Evolutionary conservation across 2,113 vertebrate species (phyloP).

Genomic region (Lophura nycthemera): DNA sequence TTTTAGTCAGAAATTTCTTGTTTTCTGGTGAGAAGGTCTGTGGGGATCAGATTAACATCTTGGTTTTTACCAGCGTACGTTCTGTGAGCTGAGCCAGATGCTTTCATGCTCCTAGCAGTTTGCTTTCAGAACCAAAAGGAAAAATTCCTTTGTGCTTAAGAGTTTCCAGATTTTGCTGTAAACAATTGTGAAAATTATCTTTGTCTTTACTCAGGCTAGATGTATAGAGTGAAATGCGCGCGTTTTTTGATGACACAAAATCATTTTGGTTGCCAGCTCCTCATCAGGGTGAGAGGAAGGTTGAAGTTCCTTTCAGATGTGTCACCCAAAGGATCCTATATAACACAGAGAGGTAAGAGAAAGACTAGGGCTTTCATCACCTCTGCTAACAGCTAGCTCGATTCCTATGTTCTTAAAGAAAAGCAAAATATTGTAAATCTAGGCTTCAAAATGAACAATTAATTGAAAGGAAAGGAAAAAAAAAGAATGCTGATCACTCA

Average conservation of each 20-base stretch:
- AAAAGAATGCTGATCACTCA: background rate
- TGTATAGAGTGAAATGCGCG: background rate
- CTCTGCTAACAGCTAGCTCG: background rate
- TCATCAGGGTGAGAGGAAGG: background rate
- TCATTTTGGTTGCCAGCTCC: background rate
- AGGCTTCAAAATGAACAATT: background rate
- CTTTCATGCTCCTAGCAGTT: background rate
- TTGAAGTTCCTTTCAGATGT: background rate
- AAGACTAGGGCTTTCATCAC: background rate
- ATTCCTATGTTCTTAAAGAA: background rate
- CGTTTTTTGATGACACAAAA: background rate
- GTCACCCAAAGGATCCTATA: background rate
- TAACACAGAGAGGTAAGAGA: background rate
- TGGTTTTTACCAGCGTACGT: background rate
- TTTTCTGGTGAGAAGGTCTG: background rate
- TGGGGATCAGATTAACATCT: background rate
- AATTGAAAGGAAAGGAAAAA: background rate
- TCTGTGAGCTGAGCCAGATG: background rate
- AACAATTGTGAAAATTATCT: background rate
- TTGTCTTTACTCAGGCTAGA: background rate
- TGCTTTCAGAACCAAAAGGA: background rate
- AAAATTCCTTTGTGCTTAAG: background rate
- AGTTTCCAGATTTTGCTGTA: background rate
- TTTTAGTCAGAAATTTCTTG: background rate
- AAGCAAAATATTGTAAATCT: background rate